phyloP scores from a whole-genome alignment of 2,888 invertebrate species.

The Fragum fragum region DNA sequence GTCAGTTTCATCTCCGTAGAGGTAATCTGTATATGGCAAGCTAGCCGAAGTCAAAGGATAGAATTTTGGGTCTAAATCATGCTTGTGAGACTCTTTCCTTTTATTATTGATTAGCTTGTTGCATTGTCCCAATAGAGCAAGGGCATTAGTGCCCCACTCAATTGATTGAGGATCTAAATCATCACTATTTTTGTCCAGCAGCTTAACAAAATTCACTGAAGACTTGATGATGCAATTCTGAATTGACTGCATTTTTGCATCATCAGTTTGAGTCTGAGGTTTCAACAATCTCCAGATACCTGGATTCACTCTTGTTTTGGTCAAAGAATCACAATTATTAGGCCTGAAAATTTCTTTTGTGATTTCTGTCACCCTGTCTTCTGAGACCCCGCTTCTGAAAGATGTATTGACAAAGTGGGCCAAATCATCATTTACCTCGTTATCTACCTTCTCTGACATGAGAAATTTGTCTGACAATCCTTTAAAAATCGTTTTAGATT shows the following conservation, averaged over 20 bases:
- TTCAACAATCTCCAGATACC: conserved; percentile 44
- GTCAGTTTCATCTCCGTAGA: conserved; percentile 47
- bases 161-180: conserved; percentile 8
- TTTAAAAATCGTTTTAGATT: not conserved
- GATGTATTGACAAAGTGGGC: conserved; percentile 40
- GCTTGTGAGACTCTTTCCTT: conserved; percentile 27
- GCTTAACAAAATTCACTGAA: conserved; percentile 22
- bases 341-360: conserved; percentile 43
- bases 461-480: conserved; percentile 33
- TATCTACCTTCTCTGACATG: conserved; percentile 26
- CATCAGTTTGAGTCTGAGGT: conserved; percentile 37
- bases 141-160: conserved; percentile 37
- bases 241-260: conserved; percentile 29
- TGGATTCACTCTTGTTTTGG: conserved; percentile 40
- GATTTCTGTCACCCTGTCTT: conserved; percentile 22
- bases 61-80: not conserved
- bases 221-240: conserved; percentile 38
- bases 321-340: conserved; percentile 39
- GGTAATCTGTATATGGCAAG: too few species aligned
- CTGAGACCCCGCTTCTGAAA: conserved; percentile 42
- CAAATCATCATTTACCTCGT: conserved; percentile 33
- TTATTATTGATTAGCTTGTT: conserved; percentile 29
- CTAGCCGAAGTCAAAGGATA: conserved; percentile 9
- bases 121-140: conserved; percentile 47
- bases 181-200: conserved; percentile 32